Evolutionary conservation across 2,113 vertebrate species (phyloP).

Genomic region (Beaufortia kweichowensis): DNA sequence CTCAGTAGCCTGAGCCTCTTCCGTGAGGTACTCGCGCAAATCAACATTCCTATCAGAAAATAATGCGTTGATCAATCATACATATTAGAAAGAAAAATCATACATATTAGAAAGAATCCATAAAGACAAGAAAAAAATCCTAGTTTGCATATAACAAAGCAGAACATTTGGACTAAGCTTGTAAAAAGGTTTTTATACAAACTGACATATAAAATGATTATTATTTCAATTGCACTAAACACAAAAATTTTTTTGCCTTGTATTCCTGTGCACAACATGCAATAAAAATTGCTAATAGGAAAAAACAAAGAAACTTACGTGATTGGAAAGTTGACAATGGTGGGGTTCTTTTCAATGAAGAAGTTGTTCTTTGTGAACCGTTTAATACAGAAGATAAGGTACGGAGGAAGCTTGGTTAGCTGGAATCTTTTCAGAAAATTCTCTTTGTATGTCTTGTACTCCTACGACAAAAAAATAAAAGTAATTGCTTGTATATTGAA

Average conservation of each 20-base stretch:
- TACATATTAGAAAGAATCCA: too few relatives aligned
- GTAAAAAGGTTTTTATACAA: too few relatives aligned
- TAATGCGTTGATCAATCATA: too few relatives aligned
- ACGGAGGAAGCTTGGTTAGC: slow-evolving; percentile 91
- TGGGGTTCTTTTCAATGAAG: slow-evolving; percentile 98
- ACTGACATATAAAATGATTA: too few relatives aligned
- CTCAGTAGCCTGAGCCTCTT: slow-evolving; percentile 86
- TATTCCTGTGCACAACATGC: too few relatives aligned
- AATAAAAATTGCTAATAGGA: neutral
- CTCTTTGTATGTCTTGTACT: slow-evolving; percentile 98
- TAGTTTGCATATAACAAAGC: too few relatives aligned
- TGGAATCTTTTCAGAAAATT: slow-evolving; percentile 97
- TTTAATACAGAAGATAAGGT: slow-evolving; percentile 98
- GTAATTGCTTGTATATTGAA: neutral
- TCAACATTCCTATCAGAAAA: slow-evolving; percentile 88
- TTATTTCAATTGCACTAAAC: too few relatives aligned
- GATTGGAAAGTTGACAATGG: slow-evolving; percentile 97
- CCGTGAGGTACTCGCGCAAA: slow-evolving; percentile 89
- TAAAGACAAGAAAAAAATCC: too few relatives aligned
- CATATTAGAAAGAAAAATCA: too few relatives aligned
- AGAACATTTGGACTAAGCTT: too few relatives aligned
- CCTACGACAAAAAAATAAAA: slow-evolving; percentile 66
- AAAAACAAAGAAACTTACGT: slow-evolving; percentile 72
- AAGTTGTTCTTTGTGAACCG: slow-evolving; percentile 99
- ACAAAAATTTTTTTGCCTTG: too few relatives aligned